Evolutionary conservation across 2,888 invertebrate genomes (phyloP), one percentile per base, ranked within the genome.

Genomic region (Luperina testacea): DNA sequence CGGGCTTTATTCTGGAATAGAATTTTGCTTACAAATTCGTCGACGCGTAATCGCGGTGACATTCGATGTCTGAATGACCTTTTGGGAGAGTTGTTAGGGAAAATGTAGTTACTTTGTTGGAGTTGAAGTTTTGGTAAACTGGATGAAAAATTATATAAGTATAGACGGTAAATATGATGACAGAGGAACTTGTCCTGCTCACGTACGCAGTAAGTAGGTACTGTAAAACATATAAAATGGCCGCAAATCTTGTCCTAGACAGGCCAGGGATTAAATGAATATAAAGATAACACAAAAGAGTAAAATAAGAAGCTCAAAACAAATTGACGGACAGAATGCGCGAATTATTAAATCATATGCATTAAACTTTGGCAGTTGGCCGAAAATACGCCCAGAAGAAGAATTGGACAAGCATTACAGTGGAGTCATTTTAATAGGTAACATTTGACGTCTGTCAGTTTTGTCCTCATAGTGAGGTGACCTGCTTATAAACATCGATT

Each of bases 1-100:
- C 73, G 72, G 45, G 82, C 87, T 89, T 87, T 89, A 87, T 85
- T 83, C 86, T 88, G 86, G 89, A 89, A 89, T 83, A 83, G 75
- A 75, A 81, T 75, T 78, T 80, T 83, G 83, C 80, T 77, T 86
- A 75, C 77, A 83, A 74, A 77, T 83, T 76, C 73, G 77, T 83
- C 51, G 45, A 64, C 73, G 69, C 77, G 80, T 82, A 81, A 81
- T 83, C 67, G 42, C 70, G 79, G 64, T 87, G 87, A 88, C 83
- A 88, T 88, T 88, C 79, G 53, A 15, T 72, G 82, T 81, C 77
- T 76, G 32, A 11, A 27, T 71, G 81, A 85, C 83, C 81, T 88
- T 82, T 81, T 61, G 9, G 8, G 67, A 80, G 51, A 77, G 72
- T 68, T 67, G 63, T 64, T 53, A 13, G 38, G n/a, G 38, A 65